phyloP scores from a whole-genome alignment of 2,888 invertebrate genomes.

The Isotomurus palustris region DNA sequence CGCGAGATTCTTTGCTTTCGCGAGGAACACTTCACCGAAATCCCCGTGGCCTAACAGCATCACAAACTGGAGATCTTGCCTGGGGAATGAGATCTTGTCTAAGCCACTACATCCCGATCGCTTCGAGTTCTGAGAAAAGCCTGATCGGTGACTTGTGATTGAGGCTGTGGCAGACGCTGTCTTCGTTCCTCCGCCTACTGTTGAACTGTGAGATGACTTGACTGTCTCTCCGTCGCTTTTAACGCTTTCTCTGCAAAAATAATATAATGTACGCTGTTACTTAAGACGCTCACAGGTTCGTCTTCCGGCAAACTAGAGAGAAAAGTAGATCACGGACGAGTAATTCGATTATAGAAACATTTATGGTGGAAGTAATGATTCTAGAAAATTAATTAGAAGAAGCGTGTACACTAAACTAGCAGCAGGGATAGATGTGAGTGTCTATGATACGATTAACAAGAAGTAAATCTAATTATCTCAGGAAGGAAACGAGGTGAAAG shows the following conservation, averaged over 20 bases:
- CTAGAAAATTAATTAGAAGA: background rate
- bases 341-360: too few relatives aligned
- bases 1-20: constrained; percentile 55
- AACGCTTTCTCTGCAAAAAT: constrained; percentile 30
- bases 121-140: constrained; percentile 56
- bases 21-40: constrained; percentile 85
- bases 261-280: too few relatives aligned
- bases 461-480: too few relatives aligned
- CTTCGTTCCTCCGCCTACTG: constrained; percentile 30
- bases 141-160: constrained; percentile 38
- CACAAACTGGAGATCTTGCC: constrained; percentile 63
- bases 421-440: too few relatives aligned
- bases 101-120: constrained; percentile 47
- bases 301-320: too few relatives aligned
- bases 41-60: constrained; percentile 68
- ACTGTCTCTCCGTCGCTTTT: constrained; percentile 44
- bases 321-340: constrained; percentile 7
- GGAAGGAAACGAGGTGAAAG: too few relatives aligned
- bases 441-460: too few relatives aligned
- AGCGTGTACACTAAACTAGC: too few relatives aligned
- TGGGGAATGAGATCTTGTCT: constrained; percentile 60
- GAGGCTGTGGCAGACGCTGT: constrained; percentile 43
- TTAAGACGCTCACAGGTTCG: too few relatives aligned
- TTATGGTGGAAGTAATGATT: too few relatives aligned
- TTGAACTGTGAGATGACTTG: constrained; percentile 43